Percentiles rank a stretch among this genome's conserved stretches.
These are phyloP conservation scores for Eurystomus gularis DNA, from an alignment of 2,113 vertebrate genomes.

Conservation along the genomic window DNA sequence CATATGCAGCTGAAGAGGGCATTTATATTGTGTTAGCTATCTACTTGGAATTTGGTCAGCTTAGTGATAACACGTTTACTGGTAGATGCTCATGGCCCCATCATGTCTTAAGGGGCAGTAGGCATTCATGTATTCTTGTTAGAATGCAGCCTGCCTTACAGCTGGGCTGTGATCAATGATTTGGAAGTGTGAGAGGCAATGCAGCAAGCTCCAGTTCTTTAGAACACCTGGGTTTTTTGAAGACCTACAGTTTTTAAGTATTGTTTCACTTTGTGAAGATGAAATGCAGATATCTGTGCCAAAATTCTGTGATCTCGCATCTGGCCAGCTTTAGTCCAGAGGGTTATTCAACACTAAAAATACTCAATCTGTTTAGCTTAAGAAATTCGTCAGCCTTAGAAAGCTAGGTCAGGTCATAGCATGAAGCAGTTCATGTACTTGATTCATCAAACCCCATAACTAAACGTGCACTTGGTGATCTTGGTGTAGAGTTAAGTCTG, in stretches of 20 bases:
- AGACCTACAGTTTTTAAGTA: neutral
- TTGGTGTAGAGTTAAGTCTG: neutral
- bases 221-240: neutral
- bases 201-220: accelerated
- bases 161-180: neutral
- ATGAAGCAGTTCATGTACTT: neutral
- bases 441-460: neutral
- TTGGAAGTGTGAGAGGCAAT: neutral
- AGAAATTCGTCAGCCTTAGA: neutral
- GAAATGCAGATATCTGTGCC: neutral
- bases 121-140: neutral
- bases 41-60: neutral
- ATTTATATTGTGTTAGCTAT: neutral
- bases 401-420: neutral
- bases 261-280: neutral
- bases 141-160: neutral
- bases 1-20: neutral
- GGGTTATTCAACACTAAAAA: neutral
- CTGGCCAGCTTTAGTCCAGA: neutral
- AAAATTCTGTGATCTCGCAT: neutral
- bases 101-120: neutral
- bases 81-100: neutral
- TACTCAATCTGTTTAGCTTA: neutral
- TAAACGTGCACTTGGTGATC: neutral
- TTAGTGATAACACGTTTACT: neutral